Evolutionary conservation across 2,113 vertebrate genomes (phyloP).

Genomic region (Tor tambroides): DNA sequence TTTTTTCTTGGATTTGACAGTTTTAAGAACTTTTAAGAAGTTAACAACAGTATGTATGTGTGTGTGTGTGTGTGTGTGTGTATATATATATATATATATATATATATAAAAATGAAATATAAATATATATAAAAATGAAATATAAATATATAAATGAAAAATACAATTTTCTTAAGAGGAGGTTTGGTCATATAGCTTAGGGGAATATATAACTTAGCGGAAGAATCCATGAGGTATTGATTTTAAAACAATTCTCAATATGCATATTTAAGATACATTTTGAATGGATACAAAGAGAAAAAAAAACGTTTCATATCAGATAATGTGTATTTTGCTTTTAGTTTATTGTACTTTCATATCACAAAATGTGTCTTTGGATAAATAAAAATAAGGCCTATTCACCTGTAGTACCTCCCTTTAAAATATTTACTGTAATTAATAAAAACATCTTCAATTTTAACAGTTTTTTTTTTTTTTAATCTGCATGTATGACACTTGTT

Average conservation of each 20-base stretch:
- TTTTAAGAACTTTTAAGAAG: background rate
- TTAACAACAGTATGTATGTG: too few species aligned
- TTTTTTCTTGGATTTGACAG: background rate
- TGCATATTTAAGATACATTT: background rate
- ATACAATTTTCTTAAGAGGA: background rate
- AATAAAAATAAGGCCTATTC: background rate
- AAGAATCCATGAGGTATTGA: background rate
- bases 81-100: too few species aligned
- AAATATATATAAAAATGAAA: too few species aligned
- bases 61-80: too few species aligned
- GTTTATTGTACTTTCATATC: background rate
- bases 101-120: too few species aligned
- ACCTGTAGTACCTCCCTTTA: background rate
- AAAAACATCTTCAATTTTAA: background rate
- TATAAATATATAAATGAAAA: too few species aligned
- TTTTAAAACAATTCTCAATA: background rate
- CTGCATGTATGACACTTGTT: background rate
- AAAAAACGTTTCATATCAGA: background rate
- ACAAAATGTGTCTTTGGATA: background rate
- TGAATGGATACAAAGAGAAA: background rate
- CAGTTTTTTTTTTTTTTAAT: background rate
- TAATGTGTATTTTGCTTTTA: background rate
- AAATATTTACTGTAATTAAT: background rate
- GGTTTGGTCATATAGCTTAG: background rate
- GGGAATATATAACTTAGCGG: too few species aligned